A percentile compares a stretch with the other conserved stretches of the same genome.
These are phyloP conservation scores for Dendropsophus ebraccatus DNA, from an alignment of 2,113 vertebrate species.

Conservation along the genomic window DNA sequence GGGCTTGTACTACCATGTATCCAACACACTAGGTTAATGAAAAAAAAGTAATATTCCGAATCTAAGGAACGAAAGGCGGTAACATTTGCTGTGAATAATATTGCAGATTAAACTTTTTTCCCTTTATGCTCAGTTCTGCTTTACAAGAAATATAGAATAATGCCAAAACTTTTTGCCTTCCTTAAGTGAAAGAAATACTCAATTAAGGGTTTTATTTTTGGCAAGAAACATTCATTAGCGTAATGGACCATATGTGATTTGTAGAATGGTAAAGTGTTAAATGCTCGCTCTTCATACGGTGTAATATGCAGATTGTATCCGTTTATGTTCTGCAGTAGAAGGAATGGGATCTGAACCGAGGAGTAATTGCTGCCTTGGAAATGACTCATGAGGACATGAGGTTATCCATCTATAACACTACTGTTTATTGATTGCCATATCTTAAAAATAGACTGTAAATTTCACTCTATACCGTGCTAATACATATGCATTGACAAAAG, in stretches of 20 bases:
- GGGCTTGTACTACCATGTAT: no score
- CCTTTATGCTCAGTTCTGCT: not conserved
- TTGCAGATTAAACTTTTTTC: not conserved
- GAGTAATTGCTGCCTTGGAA: not conserved
- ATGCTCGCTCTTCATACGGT: not conserved
- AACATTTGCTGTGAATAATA: not conserved
- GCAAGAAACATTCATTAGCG: conserved; percentile 52
- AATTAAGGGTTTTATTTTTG: conserved; percentile 44
- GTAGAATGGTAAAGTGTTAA: conserved; percentile 30
- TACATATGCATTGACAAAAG: no score
- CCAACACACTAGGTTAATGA: no score
- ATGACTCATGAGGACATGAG: not conserved
- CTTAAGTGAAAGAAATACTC: conserved; percentile 23
- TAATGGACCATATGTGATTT: conserved; percentile 56
- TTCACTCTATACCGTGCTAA: no score
- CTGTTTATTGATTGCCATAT: not conserved
- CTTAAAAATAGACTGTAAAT: no score
- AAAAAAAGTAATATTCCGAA: not conserved
- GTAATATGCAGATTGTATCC: conserved; percentile 15
- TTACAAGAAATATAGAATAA: conserved; percentile 22
- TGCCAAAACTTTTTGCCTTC: not conserved
- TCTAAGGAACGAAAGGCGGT: not conserved
- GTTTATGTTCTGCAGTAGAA: conserved; percentile 4
- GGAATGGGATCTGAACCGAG: not conserved
- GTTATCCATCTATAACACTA: not conserved